A percentile compares a stretch with the other conserved stretches of the same genome.
These are phyloP conservation scores for Apomyelois bistriatella DNA, from an alignment of 2,888 invertebrate species.

Conservation along the genomic window DNA sequence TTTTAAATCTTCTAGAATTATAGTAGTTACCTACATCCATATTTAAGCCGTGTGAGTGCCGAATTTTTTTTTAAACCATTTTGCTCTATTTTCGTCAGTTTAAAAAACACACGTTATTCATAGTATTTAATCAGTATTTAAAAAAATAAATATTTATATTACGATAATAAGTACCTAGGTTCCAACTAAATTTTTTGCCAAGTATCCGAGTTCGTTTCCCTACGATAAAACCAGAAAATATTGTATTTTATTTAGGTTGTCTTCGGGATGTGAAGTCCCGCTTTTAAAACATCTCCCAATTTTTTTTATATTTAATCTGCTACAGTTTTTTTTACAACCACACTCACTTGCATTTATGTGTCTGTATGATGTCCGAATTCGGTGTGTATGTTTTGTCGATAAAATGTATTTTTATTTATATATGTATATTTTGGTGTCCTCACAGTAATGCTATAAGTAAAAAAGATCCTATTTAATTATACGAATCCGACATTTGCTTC, in stretches of 20 bases:
- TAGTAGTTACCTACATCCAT: too few relatives aligned
- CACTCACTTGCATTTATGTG: conserved; percentile 77
- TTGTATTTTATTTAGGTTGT: neutral
- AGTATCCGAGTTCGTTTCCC: too few relatives aligned
- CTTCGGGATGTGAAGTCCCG: neutral
- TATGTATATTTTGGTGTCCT: conserved; percentile 33
- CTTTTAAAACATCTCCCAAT: conserved; percentile 13
- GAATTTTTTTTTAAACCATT: too few relatives aligned
- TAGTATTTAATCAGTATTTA: too few relatives aligned
- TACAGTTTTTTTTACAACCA: conserved; percentile 68
- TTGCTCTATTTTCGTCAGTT: too few relatives aligned
- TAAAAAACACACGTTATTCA: too few relatives aligned
- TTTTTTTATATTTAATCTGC: conserved; percentile 46
- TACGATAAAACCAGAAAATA: too few relatives aligned
- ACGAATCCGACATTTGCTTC: conserved; percentile 74
- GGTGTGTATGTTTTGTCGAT: conserved; percentile 31
- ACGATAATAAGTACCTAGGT: too few relatives aligned
- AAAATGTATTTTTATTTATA: conserved; percentile 19
- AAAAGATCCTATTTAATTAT: conserved; percentile 21
- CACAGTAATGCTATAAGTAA: conserved; percentile 25
- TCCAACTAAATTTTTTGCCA: too few relatives aligned
- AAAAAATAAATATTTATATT: too few relatives aligned
- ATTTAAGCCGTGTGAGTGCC: too few relatives aligned
- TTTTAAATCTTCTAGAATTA: too few relatives aligned
- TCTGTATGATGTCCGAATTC: conserved; percentile 39